Base-by-base conservation (phyloP, 2,113 vertebrate genomes). In the Phalacrocorax brasilianus region DNA sequence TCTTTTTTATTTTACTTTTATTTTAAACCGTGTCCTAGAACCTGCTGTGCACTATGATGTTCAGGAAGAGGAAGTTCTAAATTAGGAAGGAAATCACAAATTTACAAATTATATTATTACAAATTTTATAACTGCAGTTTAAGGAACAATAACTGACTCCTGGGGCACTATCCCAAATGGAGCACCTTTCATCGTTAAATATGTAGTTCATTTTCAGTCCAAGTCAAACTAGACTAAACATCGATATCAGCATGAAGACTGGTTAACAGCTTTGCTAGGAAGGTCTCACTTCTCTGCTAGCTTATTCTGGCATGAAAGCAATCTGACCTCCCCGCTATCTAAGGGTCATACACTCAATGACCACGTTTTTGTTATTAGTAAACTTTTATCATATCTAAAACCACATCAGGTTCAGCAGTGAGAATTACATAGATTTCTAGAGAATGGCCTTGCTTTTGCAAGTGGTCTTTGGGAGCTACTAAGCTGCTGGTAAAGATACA, bases 151-250 rank as follows among this genome's bases (percentile, higher is more conserved):
- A n/a, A 5, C 19, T 12, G 9, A 38, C 17, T 75, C 22, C 4
- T 40, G 1, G 0, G 8, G 5, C 74, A 12, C 16, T 44, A 35
- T 53, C 17, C 5, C 8, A 82, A 52, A 42, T 14, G 6, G 7
- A 71, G 1, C 9, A n/a, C 14, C 12, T 70, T 92, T 74, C 44
- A 3, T 56, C 3, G 1, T 56, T n/a, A 72, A 85, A 56, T 9
- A 5, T 53, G 6, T 0, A 0, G 14, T 44, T 89, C 7, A 11
- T 77, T 85, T 91, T 77, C 66, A 77, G 8, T 33, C 16, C 21
- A 35, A 33, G 18, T 11, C 40, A 78, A 71, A 59, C 15, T 18
- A 63, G 13, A 47, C 8, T n/a, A 50, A 89, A 52, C 6, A 44
- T 42, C 8, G 19, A 52, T 52, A 55, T 24, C 8, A 38, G 16